Percentiles rank a stretch among this genome's conserved stretches.
phyloP scores from a whole-genome alignment of 2,797 vertebrate species.

The Sarcoramphus papa region DNA sequence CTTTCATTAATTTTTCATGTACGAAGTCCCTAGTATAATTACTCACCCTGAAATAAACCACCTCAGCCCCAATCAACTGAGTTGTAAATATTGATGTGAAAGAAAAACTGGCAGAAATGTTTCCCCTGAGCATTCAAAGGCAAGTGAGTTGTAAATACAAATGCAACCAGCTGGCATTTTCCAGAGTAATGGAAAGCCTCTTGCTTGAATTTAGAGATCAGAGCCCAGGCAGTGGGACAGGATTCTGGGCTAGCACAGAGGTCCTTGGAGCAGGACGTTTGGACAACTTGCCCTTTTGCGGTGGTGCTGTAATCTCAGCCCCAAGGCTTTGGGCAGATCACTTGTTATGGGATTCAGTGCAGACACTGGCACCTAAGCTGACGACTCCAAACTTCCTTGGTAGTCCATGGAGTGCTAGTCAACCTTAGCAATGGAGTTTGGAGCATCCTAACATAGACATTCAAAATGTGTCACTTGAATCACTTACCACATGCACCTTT shows the following conservation, averaged over 20 bases:
- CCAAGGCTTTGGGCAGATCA: neutral
- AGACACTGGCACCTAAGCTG: neutral
- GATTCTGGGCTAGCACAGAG: neutral
- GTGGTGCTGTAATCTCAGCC: neutral
- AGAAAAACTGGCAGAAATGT: neutral
- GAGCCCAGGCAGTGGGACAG: neutral
- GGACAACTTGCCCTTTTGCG: neutral
- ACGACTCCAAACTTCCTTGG: neutral
- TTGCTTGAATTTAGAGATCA: neutral
- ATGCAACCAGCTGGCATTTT: neutral
- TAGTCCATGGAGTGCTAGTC: neutral
- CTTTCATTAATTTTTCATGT: neutral
- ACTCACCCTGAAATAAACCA: neutral
- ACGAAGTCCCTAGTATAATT: neutral
- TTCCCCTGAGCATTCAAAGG: neutral
- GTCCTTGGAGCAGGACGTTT: neutral
- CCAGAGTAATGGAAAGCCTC: neutral
- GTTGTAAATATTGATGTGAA: neutral
- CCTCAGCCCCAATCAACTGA: neutral
- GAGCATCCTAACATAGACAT: neutral
- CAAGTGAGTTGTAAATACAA: neutral
- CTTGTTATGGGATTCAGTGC: fast-evolving
- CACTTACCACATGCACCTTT: neutral
- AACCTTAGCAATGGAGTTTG: neutral
- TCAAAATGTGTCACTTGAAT: neutral